phyloP scores from a whole-genome alignment of 2,113 vertebrate genomes.

The Orientallactaga bullata region DNA sequence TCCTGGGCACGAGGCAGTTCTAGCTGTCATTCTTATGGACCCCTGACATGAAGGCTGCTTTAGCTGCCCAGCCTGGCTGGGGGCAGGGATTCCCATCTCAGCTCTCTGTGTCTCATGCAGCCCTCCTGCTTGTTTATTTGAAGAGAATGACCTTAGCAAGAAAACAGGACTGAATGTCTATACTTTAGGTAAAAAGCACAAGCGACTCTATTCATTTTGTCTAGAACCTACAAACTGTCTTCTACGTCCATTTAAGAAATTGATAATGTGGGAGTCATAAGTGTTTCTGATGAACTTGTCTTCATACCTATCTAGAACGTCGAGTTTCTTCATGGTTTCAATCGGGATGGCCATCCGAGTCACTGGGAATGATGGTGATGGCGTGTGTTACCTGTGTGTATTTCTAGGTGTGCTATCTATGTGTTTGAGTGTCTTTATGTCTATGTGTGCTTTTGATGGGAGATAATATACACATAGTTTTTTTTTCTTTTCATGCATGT shows the following conservation, averaged over 20 bases:
- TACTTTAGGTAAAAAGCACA: background rate
- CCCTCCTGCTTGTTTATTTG: background rate
- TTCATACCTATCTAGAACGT: background rate
- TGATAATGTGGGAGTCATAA: background rate
- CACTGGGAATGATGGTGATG: background rate
- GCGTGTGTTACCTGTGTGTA: background rate
- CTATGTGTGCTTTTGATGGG: too few relatives aligned
- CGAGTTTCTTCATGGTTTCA: background rate
- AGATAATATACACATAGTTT: too few relatives aligned
- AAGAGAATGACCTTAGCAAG: background rate
- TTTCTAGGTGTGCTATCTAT: too few relatives aligned
- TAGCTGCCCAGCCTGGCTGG: background rate
- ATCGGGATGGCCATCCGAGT: background rate
- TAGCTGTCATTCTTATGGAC: accelerated
- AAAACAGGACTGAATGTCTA: background rate
- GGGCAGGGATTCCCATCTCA: accelerated
- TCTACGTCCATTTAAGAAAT: background rate
- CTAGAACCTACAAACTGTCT: background rate
- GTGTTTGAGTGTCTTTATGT: too few relatives aligned
- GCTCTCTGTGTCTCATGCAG: accelerated
- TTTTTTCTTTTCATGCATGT: background rate
- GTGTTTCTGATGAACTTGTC: background rate
- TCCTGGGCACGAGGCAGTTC: background rate
- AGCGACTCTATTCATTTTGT: background rate
- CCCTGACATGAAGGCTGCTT: background rate